Conservation (phyloP, 2,113 vertebrate genomes). For the Rhadina sibilatrix region DNA sequence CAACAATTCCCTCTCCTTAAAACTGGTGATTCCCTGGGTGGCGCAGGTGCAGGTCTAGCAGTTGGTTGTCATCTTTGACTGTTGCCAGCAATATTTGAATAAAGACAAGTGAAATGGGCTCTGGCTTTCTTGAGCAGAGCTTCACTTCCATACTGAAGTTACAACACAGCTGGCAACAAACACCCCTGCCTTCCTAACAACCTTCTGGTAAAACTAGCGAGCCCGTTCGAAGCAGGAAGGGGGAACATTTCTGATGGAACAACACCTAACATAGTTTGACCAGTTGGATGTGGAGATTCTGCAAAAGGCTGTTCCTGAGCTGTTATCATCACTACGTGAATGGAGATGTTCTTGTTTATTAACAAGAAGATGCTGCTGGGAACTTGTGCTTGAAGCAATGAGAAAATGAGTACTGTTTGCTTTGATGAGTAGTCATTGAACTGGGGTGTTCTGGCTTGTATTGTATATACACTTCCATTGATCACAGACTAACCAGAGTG, state of each 20-base stretch:
- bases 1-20: not conserved
- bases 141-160: not conserved
- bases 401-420: not conserved
- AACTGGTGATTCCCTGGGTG: accelerated
- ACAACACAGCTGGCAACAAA: not conserved
- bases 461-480: not conserved
- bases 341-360: not conserved
- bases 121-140: not conserved
- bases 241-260: not conserved
- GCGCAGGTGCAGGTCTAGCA: not conserved
- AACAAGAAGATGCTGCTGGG: not conserved
- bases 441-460: not conserved
- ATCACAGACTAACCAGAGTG: accelerated
- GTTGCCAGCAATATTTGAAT: not conserved
- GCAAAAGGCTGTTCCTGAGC: not conserved
- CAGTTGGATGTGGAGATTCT: accelerated
- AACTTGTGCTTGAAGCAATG: accelerated
- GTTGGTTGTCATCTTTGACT: not conserved
- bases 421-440: not conserved
- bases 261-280: not conserved
- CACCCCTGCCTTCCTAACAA: not conserved
- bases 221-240: not conserved
- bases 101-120: not conserved
- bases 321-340: not conserved
- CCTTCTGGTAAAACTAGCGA: not conserved